Conservation (phyloP, 2,888 invertebrate genomes). For the Pelosia muscerda region DNA sequence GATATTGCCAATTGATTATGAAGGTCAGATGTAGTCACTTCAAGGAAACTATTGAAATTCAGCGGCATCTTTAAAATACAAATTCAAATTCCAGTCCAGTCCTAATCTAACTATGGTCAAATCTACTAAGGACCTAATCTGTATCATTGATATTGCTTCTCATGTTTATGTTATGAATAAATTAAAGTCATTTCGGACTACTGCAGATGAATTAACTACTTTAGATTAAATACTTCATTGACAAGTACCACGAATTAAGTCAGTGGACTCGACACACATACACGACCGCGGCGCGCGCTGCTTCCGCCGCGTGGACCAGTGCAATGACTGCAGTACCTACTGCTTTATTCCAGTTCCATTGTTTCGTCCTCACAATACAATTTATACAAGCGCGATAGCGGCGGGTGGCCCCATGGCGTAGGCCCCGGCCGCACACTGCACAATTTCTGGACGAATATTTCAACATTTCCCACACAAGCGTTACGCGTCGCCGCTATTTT, state of each 20-base stretch:
- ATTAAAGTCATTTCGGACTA: not conserved
- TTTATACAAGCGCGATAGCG: not conserved
- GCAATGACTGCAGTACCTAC: not conserved
- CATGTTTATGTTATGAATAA: too few species aligned
- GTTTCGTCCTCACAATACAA: not conserved
- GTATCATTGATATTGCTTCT: too few species aligned
- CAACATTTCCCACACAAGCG: not conserved
- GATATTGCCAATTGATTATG: too few species aligned
- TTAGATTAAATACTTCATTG: not conserved
- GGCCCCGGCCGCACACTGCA: not conserved
- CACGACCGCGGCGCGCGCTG: not conserved
- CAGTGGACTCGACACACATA: not conserved
- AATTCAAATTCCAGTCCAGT: too few species aligned
- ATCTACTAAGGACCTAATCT: too few species aligned
- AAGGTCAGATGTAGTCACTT: too few species aligned
- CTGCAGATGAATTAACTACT: not conserved
- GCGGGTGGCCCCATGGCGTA: not conserved
- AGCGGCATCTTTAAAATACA: too few species aligned
- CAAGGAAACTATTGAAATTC: too few species aligned
- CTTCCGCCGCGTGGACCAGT: not conserved
- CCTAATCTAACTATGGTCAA: too few species aligned
- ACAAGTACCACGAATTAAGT: not conserved
- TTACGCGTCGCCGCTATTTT: slow-evolving; percentile 19
- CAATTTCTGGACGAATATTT: not conserved
- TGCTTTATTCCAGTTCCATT: not conserved